Percentiles rank a stretch among this genome's conserved stretches.
These are phyloP conservation scores for Netelia melanura DNA, from an alignment of 2,888 invertebrate species.

Conservation along the genomic window DNA sequence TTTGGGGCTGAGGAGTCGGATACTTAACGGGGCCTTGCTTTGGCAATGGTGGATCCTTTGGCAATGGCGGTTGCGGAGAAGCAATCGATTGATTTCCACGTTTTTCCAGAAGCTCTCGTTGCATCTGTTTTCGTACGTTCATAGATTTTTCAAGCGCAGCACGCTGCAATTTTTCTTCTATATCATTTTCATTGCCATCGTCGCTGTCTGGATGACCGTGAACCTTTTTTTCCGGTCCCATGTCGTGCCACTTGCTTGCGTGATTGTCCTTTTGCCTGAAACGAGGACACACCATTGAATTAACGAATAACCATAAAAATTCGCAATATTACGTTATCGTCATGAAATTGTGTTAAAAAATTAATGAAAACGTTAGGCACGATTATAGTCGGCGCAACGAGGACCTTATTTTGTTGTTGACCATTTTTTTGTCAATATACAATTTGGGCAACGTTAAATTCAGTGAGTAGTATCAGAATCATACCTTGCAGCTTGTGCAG, in stretches of 20 bases:
- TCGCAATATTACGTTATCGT: neutral
- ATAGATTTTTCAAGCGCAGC: constrained; percentile 81
- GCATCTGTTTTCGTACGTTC: constrained; percentile 83
- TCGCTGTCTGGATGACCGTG: constrained; percentile 76
- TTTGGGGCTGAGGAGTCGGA: constrained; percentile 81
- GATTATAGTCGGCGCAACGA: too few relatives aligned
- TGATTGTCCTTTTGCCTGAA: constrained; percentile 86
- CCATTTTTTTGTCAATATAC: too few relatives aligned
- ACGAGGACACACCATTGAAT: constrained; percentile 44
- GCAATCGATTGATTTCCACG: constrained; percentile 76
- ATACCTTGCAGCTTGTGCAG: constrained; percentile 80
- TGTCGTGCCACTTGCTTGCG: constrained; percentile 84
- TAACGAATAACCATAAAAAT: neutral
- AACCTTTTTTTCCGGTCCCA: constrained; percentile 84
- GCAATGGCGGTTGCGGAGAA: constrained; percentile 81
- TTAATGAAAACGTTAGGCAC: too few relatives aligned
- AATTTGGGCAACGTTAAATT: too few relatives aligned
- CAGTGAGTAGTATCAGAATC: neutral
- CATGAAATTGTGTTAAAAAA: neutral
- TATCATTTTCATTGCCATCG: constrained; percentile 81
- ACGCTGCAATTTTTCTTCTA: constrained; percentile 83
- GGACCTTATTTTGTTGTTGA: too few relatives aligned
- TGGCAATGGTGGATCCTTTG: constrained; percentile 82
- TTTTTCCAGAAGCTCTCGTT: constrained; percentile 81
- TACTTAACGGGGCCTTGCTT: constrained; percentile 81